Evolutionary conservation across 2,888 invertebrate species (phyloP).

Genomic region (Leptopilina syphax): DNA sequence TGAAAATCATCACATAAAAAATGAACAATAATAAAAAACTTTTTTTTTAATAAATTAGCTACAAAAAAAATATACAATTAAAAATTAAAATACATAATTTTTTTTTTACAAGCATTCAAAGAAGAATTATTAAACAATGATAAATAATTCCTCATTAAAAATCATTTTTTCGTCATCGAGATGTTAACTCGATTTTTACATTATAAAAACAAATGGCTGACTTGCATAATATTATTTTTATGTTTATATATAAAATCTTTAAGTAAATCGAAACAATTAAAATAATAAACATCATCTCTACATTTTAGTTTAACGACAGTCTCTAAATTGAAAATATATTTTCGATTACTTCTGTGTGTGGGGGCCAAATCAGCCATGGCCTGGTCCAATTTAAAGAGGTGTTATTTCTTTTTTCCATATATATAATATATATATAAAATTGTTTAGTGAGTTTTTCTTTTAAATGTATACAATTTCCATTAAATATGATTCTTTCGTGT

Average conservation of each 20-base stretch:
- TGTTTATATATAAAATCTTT: conserved; percentile 2
- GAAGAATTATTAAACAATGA: background rate
- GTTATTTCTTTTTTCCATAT: background rate
- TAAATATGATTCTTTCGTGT: conserved; percentile 68
- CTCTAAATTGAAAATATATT: conserved; percentile 33
- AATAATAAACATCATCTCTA: conserved; percentile 7
- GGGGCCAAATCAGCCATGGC: conserved; percentile 35
- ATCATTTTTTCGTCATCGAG: conserved; percentile 5
- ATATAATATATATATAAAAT: conserved; percentile 43
- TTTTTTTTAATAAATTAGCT: conserved; percentile 64
- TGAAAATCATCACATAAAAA: conserved; percentile 57
- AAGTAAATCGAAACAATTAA: background rate
- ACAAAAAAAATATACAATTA: conserved; percentile 62
- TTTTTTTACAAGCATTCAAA: conserved; percentile 22
- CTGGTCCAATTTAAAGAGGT: conserved; percentile 31
- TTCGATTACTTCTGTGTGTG: conserved; percentile 30
- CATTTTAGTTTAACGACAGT: background rate
- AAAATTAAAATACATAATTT: conserved; percentile 12
- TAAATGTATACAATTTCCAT: conserved; percentile 68
- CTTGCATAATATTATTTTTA: background rate
- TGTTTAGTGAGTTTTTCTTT: conserved; percentile 34
- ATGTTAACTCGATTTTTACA: background rate
- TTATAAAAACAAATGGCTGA: conserved; percentile 29
- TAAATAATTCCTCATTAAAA: conserved; percentile 8
- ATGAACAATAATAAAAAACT: conserved; percentile 50